These are phyloP conservation scores for Anagrus nilaparvatae DNA, from an alignment of 1,140 invertebrate species.

Conservation along the genomic window DNA sequence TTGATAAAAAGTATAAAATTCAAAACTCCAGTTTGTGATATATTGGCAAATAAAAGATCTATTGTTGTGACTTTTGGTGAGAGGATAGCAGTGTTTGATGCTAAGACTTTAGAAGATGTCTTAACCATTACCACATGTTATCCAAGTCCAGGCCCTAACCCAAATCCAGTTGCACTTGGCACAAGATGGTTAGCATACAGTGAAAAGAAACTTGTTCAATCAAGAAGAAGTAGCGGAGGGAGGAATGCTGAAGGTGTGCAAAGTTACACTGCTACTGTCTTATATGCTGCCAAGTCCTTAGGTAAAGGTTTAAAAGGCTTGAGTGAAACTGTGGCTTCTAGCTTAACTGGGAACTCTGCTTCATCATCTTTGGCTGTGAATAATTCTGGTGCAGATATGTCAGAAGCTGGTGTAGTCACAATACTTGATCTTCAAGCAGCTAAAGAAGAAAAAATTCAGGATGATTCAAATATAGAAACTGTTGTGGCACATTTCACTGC, in stretches of 20 bases:
- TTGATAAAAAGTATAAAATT: slow-evolving; percentile 86
- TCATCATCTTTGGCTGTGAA: slow-evolving; percentile 14
- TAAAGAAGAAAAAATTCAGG: slow-evolving; percentile 47
- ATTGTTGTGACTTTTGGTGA: slow-evolving; percentile 82
- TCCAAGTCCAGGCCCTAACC: slow-evolving; percentile 70
- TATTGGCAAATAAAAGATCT: slow-evolving; percentile 71
- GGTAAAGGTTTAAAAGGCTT: slow-evolving; percentile 77
- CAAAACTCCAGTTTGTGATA: slow-evolving; percentile 79
- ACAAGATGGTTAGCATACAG: slow-evolving; percentile 71
- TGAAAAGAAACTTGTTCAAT: slow-evolving; percentile 72
- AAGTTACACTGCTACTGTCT: slow-evolving; percentile 89
- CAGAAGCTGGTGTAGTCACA: slow-evolving; percentile 77
- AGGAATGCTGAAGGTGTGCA: slow-evolving; percentile 64
- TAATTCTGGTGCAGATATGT: slow-evolving; percentile 34
- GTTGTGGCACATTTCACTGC: slow-evolving; percentile 91
- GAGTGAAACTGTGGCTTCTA: slow-evolving; percentile 88
- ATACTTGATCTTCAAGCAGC: slow-evolving; percentile 69
- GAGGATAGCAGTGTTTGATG: slow-evolving; percentile 84
- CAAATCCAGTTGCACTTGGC: slow-evolving; percentile 85
- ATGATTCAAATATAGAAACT: slow-evolving; percentile 47
- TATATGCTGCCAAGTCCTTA: slow-evolving; percentile 88
- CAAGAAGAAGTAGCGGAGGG: slow-evolving; percentile 79
- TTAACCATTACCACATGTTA: slow-evolving; percentile 83
- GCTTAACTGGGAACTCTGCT: slow-evolving; percentile 59
- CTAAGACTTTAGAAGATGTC: slow-evolving; percentile 74